Percentiles rank a stretch among this genome's conserved stretches.
phyloP scores from a whole-genome alignment of 2,113 vertebrate genomes.

The Brienomyrus longianalis region DNA sequence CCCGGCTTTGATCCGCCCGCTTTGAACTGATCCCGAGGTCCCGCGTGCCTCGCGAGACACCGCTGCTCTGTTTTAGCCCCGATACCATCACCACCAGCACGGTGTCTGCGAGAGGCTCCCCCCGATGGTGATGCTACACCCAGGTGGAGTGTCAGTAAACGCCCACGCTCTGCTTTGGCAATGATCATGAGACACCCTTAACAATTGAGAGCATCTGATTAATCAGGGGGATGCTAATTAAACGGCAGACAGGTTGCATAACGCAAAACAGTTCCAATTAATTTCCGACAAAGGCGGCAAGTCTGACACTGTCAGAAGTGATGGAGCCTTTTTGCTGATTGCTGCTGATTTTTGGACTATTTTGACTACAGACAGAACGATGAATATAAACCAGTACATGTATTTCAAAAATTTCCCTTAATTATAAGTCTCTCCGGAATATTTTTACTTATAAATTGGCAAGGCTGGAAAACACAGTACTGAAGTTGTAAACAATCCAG shows the following conservation, averaged over 20 bases:
- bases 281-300: background rate
- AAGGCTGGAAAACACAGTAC: background rate
- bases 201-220: background rate
- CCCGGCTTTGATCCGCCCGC: background rate
- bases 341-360: background rate
- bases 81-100: background rate
- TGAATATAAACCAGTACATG: background rate
- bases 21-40: constrained; percentile 13
- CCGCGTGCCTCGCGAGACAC: background rate
- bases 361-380: background rate
- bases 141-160: background rate
- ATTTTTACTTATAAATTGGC: background rate
- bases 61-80: background rate
- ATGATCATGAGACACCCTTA: background rate
- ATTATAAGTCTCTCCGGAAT: background rate
- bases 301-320: background rate
- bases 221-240: background rate
- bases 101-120: background rate
- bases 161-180: background rate
- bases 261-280: background rate
- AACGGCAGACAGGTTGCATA: background rate
- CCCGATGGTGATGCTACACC: background rate
- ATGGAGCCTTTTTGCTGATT: background rate
- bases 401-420: background rate
- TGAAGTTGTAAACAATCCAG: background rate